Base-by-base conservation (phyloP, 2,797 vertebrate species). In the Oreonectes daqikongensis region DNA sequence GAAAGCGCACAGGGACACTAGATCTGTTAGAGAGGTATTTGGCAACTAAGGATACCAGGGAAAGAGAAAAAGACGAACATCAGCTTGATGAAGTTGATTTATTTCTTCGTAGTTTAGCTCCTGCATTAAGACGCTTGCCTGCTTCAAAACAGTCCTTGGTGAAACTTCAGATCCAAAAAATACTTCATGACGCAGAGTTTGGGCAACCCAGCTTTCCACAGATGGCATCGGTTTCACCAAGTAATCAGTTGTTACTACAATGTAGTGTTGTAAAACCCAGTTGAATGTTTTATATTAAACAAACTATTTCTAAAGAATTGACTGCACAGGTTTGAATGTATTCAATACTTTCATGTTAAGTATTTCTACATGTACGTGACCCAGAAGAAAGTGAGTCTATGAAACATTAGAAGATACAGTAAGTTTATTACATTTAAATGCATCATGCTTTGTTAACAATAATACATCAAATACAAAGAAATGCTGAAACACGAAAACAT, bases 191-290 rank as follows among this genome's bases (percentile, higher is more conserved):
- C 6, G 73, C 73, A n/a, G 73, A 76, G 52, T 76, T 76, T 42
- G 73, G 73, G 46, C 73, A 76, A 10, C 42, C 73, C 9, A 32
- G 52, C 28, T 76, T 76, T 68, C 53, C 52, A 17, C 73, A 68
- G 28, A 76, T 76, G 48, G 48, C 73, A 10, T 68, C 73, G 5
- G 53, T 59, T 17, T 76, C 73, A 12, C 73, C 26, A n/a, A 76
- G 64, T 68, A 76, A 76, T 67, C 64, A 76, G 53, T 76, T 76
- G 64, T 59, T 76, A 76, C 64, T 76, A 76, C 73, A 76, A 28
- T 76, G 73, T 67, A 76, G 73, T 57, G 73, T 75, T 59, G 72
- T 75, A 5, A 76, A 76, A 60, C 73, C 73, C 64, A 76, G 53
- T 68, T 68, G 40, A 50, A n/a, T 61, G 24, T 69, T 59, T 72